A percentile compares a stretch with the other conserved stretches of the same genome.
phyloP scores from a whole-genome alignment of 2,113 vertebrate species.

The Cyphomyrus plagiostoma region DNA sequence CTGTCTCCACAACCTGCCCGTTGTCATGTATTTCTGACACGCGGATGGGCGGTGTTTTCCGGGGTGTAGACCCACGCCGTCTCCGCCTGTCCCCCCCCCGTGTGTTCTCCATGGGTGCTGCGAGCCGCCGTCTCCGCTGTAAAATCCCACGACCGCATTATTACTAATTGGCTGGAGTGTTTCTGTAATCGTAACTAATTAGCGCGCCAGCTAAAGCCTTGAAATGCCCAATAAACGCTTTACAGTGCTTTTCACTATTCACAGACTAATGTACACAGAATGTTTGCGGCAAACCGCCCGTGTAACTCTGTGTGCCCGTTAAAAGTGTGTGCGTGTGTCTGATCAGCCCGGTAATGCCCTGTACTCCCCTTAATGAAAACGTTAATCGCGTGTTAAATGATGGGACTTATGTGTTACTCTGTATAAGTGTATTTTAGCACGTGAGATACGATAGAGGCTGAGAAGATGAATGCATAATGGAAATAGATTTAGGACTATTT shows the following conservation, averaged over 20 bases:
- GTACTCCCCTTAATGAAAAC: not conserved
- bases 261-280: slow-evolving; percentile 37
- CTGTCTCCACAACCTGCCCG: not conserved
- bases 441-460: not conserved
- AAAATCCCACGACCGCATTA: not conserved
- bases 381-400: not conserved
- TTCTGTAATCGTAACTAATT: slow-evolving; percentile 35
- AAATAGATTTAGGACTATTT: not conserved
- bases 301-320: not conserved
- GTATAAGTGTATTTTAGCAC: not conserved
- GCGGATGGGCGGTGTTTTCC: not conserved
- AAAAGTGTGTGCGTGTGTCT: not conserved
- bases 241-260: slow-evolving; percentile 35
- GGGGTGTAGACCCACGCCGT: not conserved
- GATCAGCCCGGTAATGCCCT: not conserved
- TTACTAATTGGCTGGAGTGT: slow-evolving; percentile 6
- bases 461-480: not conserved
- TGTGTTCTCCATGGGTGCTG: not conserved
- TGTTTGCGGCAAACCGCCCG: not conserved
- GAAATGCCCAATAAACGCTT: slow-evolving; percentile 56
- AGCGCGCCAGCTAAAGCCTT: slow-evolving; percentile 58
- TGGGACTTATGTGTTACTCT: not conserved
- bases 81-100: not conserved
- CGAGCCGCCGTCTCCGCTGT: not conserved
- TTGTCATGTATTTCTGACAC: not conserved